Base-by-base conservation (phyloP, 64 coral and sea anemone species). In the Montipora efflorescens region DNA sequence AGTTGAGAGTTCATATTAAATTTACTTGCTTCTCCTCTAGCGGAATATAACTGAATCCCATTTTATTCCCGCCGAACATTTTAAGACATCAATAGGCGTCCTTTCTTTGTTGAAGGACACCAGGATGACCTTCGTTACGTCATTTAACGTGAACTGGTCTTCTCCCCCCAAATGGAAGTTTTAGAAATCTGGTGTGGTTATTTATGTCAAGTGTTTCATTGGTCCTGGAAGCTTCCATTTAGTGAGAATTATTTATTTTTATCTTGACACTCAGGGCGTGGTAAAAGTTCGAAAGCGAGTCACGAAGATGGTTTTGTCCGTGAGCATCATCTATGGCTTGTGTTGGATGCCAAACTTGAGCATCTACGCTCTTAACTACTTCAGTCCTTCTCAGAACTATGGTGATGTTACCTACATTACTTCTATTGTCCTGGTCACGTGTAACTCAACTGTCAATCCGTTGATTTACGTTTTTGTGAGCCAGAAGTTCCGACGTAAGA, bases 301-400 rank as follows among this genome's bases (percentile, higher is more conserved):
- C 23, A 90, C 88, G n/a, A 90, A 90, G 18, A 90, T 67, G 88
- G 88, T 90, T 43, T 18, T 90, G 28, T 11, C 88, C 14, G 88
- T 90, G 4, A 90, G 88, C 47, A 46, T 90, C 2, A 90, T 90
- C 13, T 90, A 90, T 50, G 88, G 88, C 64, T 68, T 90, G 16
- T 79, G 88, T 52, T 90, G 75, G 75, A 47, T 79, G 23, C 88
- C 88, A 19, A 79, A 90, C 14, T 74, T 79, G 9, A 47, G 50
- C 44, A 90, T 90, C 21, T 90, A 90, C 14, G 88, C 74, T 0
- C 55, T 90, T 5, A 90, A 79, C 18, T 79, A 90, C 36, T 90
- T 79, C 88, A 47, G 59, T 50, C 76, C 88, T 25, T 47, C 55
- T 1, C 77, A 90, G 9, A 90, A 62, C 2, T 79, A 79, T 10